phyloP scores from a whole-genome alignment of 2,888 invertebrate species.

The Malthinus flaveolus region DNA sequence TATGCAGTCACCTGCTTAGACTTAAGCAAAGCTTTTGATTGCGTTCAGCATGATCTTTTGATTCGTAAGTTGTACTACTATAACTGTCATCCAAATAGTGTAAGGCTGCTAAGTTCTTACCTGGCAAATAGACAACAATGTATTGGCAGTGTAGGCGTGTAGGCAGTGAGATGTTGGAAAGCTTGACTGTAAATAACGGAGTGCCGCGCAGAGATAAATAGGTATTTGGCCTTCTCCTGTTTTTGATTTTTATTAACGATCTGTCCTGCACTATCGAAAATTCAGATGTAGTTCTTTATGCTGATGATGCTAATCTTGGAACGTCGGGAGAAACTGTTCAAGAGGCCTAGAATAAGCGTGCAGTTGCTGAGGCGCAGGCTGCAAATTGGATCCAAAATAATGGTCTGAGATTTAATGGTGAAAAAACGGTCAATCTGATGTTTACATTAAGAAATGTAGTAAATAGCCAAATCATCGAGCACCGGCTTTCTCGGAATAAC shows the following conservation, averaged over 20 bases:
- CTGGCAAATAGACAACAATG: background rate
- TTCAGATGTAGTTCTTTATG: background rate
- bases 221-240: conserved; percentile 2
- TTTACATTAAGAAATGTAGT: too few relatives aligned
- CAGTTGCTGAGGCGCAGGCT: too few relatives aligned
- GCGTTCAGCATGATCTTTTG: conserved; percentile 3
- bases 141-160: background rate
- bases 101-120: background rate
- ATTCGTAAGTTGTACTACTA: background rate
- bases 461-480: too few relatives aligned
- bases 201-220: conserved; percentile 8
- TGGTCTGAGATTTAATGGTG: too few relatives aligned
- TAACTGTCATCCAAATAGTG: background rate
- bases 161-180: background rate
- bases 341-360: too few relatives aligned
- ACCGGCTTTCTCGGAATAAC: too few relatives aligned
- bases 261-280: background rate
- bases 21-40: conserved; percentile 10
- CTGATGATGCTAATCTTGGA: background rate
- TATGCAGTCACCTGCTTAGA: background rate
- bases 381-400: too few relatives aligned
- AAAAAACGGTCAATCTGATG: too few relatives aligned
- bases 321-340: too few relatives aligned
- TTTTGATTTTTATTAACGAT: conserved; percentile 7
- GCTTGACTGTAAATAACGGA: background rate